phyloP scores from a whole-genome alignment of 2,113 vertebrate genomes.

The Phalacrocorax pelagicus region DNA sequence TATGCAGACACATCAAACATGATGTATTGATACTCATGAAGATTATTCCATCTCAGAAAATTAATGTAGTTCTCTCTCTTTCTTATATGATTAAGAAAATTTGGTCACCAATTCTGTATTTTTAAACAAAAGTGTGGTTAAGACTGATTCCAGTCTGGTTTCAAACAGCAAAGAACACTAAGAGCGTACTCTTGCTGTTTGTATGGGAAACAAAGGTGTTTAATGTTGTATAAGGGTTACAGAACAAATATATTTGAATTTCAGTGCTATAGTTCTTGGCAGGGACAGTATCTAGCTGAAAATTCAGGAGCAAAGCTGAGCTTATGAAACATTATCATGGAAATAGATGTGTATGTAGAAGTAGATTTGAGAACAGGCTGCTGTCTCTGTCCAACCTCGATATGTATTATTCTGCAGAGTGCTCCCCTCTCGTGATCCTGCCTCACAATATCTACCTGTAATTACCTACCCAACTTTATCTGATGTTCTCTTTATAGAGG shows the following conservation, averaged over 20 bases:
- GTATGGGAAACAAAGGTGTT: not conserved
- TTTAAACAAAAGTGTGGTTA: not conserved
- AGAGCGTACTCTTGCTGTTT: not conserved
- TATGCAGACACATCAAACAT: not conserved
- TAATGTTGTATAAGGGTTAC: not conserved
- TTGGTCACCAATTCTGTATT: not conserved
- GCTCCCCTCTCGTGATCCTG: not conserved
- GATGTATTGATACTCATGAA: not conserved
- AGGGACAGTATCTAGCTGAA: not conserved
- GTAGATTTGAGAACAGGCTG: not conserved
- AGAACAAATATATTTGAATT: not conserved
- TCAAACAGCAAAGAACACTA: not conserved
- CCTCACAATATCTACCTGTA: not conserved
- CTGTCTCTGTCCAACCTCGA: not conserved
- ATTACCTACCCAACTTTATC: not conserved
- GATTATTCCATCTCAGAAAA: not conserved
- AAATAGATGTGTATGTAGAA: not conserved
- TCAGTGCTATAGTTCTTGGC: not conserved
- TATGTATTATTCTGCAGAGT: not conserved
- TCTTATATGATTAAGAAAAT: not conserved
- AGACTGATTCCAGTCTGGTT: not conserved
- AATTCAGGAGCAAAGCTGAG: not conserved
- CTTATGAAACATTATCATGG: not conserved
- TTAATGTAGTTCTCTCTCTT: not conserved
- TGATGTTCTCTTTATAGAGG: not conserved